phyloP scores from a whole-genome alignment of 1,140 invertebrate genomes.

The Sycophila sp. region DNA sequence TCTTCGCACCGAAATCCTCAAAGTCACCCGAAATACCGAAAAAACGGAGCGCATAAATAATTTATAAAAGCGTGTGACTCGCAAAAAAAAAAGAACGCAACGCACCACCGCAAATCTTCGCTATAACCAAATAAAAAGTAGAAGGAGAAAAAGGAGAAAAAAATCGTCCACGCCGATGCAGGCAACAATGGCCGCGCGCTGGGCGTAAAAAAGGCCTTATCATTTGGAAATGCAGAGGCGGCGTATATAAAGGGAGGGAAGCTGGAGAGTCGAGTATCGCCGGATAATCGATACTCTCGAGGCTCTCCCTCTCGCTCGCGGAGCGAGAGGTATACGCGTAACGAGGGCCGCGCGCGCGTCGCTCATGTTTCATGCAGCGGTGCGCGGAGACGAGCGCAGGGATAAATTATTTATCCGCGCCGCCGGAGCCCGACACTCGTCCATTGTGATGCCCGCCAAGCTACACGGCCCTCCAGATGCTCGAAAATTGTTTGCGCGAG shows the following conservation, averaged over 20 bases:
- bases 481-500: too few species aligned
- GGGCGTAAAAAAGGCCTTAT: too few species aligned
- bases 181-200: too few species aligned
- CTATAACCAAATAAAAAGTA: too few species aligned
- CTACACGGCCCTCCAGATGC: too few species aligned
- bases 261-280: slow-evolving; percentile 20
- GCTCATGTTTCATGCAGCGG: slow-evolving; percentile 40
- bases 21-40: neutral
- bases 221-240: too few species aligned
- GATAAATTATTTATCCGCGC: slow-evolving; percentile 34
- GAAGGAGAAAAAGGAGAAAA: neutral
- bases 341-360: neutral
- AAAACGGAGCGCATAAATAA: too few species aligned
- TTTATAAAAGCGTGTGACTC: neutral
- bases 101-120: too few species aligned
- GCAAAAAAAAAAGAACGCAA: neutral
- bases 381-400: slow-evolving; percentile 13
- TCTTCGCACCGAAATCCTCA: neutral
- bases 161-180: neutral
- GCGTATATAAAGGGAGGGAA: too few species aligned
- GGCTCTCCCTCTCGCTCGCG: too few species aligned
- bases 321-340: slow-evolving; percentile 21
- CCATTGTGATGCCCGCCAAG: too few species aligned
- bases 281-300: slow-evolving; percentile 17
- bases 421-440: too few species aligned